Conservation (phyloP, 2,113 vertebrate genomes). For the Pomatostomus ruficeps region DNA sequence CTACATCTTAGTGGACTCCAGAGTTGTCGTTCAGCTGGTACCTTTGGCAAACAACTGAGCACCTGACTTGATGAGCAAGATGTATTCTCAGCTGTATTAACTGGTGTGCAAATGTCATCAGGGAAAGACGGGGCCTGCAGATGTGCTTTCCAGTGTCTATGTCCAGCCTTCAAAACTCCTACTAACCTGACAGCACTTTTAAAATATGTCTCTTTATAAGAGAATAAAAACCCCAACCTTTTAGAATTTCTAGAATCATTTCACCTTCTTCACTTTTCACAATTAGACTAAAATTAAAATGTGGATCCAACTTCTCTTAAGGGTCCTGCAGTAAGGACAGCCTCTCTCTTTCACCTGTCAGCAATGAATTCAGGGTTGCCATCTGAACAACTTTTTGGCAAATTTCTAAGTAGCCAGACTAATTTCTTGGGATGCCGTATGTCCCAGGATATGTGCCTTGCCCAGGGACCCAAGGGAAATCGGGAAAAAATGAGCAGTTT, state of each 20-base stretch:
- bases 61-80: fast-evolving
- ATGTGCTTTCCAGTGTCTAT: background rate
- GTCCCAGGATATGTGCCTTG: background rate
- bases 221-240: background rate
- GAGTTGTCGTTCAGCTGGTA: background rate
- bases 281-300: background rate
- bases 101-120: background rate
- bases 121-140: background rate
- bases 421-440: background rate
- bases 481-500: background rate
- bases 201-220: background rate
- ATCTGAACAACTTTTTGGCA: background rate
- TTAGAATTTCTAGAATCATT: background rate
- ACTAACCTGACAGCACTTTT: background rate
- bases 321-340: background rate
- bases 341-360: background rate
- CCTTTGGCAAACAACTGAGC: background rate
- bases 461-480: background rate
- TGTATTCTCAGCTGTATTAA: background rate
- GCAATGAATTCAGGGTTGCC: background rate
- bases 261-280: background rate
- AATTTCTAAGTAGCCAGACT: background rate
- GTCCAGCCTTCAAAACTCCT: background rate
- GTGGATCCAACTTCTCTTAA: background rate
- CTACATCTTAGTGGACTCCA: background rate